Conservation (phyloP, 2,113 vertebrate species). For the Todiramphus chloris region DNA sequence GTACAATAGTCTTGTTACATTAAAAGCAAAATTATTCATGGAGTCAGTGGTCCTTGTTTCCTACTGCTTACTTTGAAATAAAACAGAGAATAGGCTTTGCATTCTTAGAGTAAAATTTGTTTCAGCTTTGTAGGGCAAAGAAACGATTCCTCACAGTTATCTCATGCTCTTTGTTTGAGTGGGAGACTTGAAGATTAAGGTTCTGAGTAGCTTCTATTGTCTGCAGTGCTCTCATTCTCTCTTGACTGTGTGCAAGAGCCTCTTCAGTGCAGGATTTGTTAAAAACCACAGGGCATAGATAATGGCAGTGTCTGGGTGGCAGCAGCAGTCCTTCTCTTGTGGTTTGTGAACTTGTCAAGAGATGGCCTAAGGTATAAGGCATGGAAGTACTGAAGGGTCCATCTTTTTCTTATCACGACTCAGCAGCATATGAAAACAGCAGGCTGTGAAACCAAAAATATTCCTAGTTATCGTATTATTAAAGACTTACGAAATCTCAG, state of each 20-base stretch:
- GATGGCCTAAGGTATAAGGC: background rate
- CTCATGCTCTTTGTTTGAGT: background rate
- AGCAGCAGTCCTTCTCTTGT: rapidly evolving
- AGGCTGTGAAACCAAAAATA: background rate
- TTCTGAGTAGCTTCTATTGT: background rate
- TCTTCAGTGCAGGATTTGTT: background rate
- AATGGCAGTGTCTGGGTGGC: background rate
- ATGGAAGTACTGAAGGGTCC: background rate
- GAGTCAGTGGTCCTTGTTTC: background rate
- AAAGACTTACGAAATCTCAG: rapidly evolving
- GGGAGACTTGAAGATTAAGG: background rate
- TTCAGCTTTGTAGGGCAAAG: background rate
- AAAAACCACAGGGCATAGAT: rapidly evolving
- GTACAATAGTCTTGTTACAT: slow-evolving; percentile 60
- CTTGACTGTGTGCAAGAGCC: rapidly evolving
- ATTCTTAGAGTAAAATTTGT: too few relatives aligned
- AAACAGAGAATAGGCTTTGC: background rate
- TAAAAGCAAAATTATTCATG: slow-evolving; percentile 59
- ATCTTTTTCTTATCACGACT: background rate
- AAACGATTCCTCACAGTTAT: background rate
- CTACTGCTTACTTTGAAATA: background rate
- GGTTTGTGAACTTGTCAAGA: background rate
- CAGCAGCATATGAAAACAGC: background rate
- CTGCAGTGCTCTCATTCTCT: background rate
- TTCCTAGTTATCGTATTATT: too few relatives aligned